A percentile compares a stretch with the other conserved stretches of the same genome.
phyloP scores from a whole-genome alignment of 2,113 vertebrate genomes.

The Microcebus tavaratra region DNA sequence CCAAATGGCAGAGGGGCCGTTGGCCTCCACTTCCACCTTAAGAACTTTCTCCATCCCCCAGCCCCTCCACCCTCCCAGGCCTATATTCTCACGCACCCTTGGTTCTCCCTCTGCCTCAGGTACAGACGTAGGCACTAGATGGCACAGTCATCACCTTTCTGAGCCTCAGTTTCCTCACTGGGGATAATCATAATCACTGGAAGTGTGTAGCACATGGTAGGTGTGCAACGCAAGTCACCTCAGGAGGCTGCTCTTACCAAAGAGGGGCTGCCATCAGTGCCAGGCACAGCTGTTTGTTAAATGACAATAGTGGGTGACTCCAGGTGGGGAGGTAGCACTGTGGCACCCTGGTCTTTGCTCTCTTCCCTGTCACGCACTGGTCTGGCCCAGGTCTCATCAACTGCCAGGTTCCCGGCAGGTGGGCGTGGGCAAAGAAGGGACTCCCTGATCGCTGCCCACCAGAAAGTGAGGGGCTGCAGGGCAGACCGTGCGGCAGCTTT shows the following conservation, averaged over 20 bases:
- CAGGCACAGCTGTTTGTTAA: not conserved
- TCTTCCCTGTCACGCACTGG: not conserved
- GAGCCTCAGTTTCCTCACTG: not conserved
- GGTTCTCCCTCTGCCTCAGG: too few relatives aligned
- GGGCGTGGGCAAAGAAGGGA: not conserved
- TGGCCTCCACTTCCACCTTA: not conserved
- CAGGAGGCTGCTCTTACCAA: not conserved
- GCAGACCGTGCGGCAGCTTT: accelerated
- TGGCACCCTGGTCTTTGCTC: not conserved
- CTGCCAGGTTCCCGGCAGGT: not conserved
- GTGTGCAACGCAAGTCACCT: accelerated
- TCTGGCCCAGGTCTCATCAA: not conserved
- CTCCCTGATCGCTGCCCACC: not conserved
- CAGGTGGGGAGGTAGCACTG: not conserved
- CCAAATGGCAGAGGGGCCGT: not conserved
- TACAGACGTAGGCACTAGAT: too few relatives aligned
- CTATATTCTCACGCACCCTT: not conserved
- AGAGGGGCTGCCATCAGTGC: not conserved
- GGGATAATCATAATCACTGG: not conserved
- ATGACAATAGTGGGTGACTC: not conserved
- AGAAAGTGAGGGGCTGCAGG: not conserved
- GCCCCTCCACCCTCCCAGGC: not conserved
- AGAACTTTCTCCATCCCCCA: not conserved
- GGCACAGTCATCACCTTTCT: not conserved
- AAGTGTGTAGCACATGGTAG: accelerated